Conservation (phyloP, 2,113 vertebrate genomes). For the Gyps fulvus region DNA sequence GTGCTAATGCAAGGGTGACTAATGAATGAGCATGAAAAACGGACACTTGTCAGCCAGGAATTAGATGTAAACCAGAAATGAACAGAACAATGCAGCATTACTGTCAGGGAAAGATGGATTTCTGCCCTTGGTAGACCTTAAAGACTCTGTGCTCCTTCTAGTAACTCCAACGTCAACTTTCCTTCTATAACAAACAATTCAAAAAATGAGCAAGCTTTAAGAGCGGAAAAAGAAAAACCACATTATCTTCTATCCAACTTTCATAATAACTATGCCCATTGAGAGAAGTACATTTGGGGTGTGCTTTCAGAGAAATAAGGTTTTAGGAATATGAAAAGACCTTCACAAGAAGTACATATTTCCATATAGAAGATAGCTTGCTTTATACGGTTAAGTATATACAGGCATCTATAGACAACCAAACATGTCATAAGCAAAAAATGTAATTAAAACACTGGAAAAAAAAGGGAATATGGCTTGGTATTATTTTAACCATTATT, state of each 20-base stretch:
- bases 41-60: conserved; percentile 67
- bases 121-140: conserved; percentile 67
- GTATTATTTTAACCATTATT: background rate
- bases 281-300: background rate
- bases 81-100: conserved; percentile 56
- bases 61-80: conserved; percentile 67
- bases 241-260: background rate
- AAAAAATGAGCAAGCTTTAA: conserved; percentile 11
- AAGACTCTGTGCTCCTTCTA: conserved; percentile 31
- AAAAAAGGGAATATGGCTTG: background rate
- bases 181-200: background rate
- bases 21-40: conserved; percentile 72
- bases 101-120: conserved; percentile 66
- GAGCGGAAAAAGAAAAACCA: background rate
- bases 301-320: background rate
- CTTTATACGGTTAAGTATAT: background rate
- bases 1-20: conserved; percentile 58
- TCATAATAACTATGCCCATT: background rate
- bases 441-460: background rate
- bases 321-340: background rate
- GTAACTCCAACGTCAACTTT: background rate
- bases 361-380: background rate
- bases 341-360: background rate
- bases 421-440: background rate
- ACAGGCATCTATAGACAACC: background rate